Base-by-base conservation (phyloP, 1,140 invertebrate species). In the Hermetia illucens region DNA sequence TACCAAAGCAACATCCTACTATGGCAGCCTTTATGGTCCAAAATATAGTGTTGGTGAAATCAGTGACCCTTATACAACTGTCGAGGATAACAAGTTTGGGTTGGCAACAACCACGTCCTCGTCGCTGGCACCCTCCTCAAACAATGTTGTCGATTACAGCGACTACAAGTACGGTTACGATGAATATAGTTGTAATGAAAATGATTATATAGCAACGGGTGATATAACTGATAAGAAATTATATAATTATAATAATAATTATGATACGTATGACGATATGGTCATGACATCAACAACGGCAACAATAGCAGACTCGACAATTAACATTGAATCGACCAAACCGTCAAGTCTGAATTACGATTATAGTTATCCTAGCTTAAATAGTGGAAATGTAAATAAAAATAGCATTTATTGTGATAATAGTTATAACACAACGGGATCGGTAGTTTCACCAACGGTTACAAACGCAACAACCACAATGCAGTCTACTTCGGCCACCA, bases 291-390 rank as follows among this genome's bases (percentile, higher is more conserved):
- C 38, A 15, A 27, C 18, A 20, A 36, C 21, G 18, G 4, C 44
- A 17, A 45, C 8, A 57, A 57, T 41, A 49, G 47, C 29, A 57
- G 55, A 39, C 17, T 45, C 12, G 30, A 38, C 8, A 30, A 31
- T 5, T 47, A 40, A 32, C 24, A 27, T 27, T 27, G 24, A 9
- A 27, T 9, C 24, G 13, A 9, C 24, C 13, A 27, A 8, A 27
- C 13, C 24, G 13, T 27, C 24, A 9, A 13, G 8, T 27, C 13
- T 9, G 8, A 13, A 27, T 27, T 27, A 27, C 13, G 24, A 27
- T 27, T 27, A 27, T 27, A 27, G 24, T n/a, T n/a, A n/a, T n/a
- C n/a, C n/a, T n/a, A n/a, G n/a, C n/a, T n/a, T n/a, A n/a, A n/a
- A n/a, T 18, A 17, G 17, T 21, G 21, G 21, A 6, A 10, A 13